These are phyloP conservation scores for Tricholaema leucomelas DNA, from an alignment of 2,113 vertebrate genomes.

Conservation along the genomic window DNA sequence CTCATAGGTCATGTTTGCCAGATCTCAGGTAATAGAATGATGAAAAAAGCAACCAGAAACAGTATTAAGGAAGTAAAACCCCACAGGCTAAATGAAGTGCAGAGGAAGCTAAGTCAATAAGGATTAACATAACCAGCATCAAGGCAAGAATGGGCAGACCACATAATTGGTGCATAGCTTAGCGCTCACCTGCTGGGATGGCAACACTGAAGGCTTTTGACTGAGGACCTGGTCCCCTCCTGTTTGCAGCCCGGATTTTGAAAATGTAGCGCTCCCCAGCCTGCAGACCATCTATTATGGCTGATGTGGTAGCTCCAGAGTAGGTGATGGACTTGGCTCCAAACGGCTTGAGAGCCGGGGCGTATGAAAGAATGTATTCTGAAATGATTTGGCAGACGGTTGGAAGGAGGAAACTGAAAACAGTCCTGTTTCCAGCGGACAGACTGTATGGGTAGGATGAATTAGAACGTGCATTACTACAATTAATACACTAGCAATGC, in stretches of 20 bases:
- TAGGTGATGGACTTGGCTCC: slow-evolving; percentile 93
- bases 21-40: background rate
- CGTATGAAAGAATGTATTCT: slow-evolving; percentile 98
- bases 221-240: slow-evolving; percentile 92
- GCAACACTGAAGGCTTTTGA: slow-evolving; percentile 90
- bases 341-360: slow-evolving; percentile 96
- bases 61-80: background rate
- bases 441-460: slow-evolving; percentile 75
- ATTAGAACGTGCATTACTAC: slow-evolving; percentile 75
- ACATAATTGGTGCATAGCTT: background rate
- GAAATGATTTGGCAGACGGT: slow-evolving; percentile 83
- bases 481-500: slow-evolving; percentile 67
- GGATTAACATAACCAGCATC: background rate
- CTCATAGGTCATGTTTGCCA: too few relatives aligned
- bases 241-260: slow-evolving; percentile 94
- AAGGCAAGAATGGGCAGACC: background rate
- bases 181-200: slow-evolving; percentile 88
- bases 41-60: background rate
- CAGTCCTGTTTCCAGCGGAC: slow-evolving; percentile 74
- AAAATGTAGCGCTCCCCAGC: slow-evolving; percentile 96
- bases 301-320: slow-evolving; percentile 84
- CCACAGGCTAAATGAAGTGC: background rate
- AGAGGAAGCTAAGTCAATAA: background rate
- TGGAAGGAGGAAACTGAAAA: slow-evolving; percentile 79
- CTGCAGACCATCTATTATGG: slow-evolving; percentile 89